Evolutionary conservation across 2,888 invertebrate species (phyloP), one percentile per base, ranked within the genome.

Genomic region (Eremobia ochroleuca): DNA sequence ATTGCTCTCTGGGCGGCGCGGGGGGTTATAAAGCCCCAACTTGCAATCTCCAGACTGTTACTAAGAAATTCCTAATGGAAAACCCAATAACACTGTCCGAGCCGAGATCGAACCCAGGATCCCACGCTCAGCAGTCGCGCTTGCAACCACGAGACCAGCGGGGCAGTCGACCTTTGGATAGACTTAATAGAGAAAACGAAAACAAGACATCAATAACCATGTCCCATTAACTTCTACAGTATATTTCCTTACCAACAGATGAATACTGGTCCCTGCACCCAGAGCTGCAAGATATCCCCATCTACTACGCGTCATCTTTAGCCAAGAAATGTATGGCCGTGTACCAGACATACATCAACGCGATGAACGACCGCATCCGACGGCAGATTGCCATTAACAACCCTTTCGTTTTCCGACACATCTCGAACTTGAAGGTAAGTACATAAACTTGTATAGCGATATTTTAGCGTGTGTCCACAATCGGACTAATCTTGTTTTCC

Each of bases 261-360:
- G 99, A 99, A 94, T 99, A 98, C 96, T 99, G 99, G 99, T 98
- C 99, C 49, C 98, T 98, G 77, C 99, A 99, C 96, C 99, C 99
- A 0, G 99, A 99, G 95, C 97, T 99, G 18, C 99, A 99, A 89
- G 99, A 99, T 94, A 99, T 99, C 90, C 99, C 99, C 0, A 99
- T 99, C 88, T 99, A 99, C 97, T 99, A 99, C 97, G 99, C 99
- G 18, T 99, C 99, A 0, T 99, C 99, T 0, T 97, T 99, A 83
- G 99, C 99, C 67, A 99, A 99, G 96, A 99, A 99, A 94, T 99
- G 99, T 93, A 99, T 99, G 99, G 99, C 99, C 76, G 99, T 99
- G 1, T 99, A 99, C 97, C 99, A 99, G 96, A 99, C 99, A 0
- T 99, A 99, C 94, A 98, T 99, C 5, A 99, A 99, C 95, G 99